Percentiles rank a stretch among this genome's conserved stretches.
phyloP scores from a whole-genome alignment of 1,140 invertebrate species.

The Scaptomyza pallida region DNA sequence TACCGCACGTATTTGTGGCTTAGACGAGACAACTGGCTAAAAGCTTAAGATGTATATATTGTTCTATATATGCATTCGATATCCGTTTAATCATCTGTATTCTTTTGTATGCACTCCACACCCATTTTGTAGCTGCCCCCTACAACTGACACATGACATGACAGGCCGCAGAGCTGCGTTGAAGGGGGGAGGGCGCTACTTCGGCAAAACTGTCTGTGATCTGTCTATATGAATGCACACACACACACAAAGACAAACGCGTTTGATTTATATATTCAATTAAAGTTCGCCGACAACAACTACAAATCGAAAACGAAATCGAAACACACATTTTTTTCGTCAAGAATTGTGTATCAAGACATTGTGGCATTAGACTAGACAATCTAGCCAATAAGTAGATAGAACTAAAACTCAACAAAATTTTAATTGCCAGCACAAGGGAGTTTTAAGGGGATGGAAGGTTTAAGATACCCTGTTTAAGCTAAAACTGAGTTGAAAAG shows the following conservation, averaged over 20 bases:
- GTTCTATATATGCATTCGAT: slow-evolving; percentile 6
- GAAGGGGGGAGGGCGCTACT: slow-evolving; percentile 1
- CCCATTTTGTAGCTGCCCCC: slow-evolving; percentile 59
- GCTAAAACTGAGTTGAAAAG: too few relatives aligned
- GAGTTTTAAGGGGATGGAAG: neutral
- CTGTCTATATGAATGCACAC: slow-evolving; percentile 71
- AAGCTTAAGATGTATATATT: neutral
- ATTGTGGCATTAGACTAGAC: slow-evolving; percentile 25
- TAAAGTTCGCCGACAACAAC: slow-evolving; percentile 51
- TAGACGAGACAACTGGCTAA: too few relatives aligned
- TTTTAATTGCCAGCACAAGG: slow-evolving; percentile 34
- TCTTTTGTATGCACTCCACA: slow-evolving; percentile 35
- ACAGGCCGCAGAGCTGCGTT: slow-evolving; percentile 30
- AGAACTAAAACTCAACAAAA: slow-evolving; percentile 17
- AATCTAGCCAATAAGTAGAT: slow-evolving; percentile 22
- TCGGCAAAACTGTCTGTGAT: slow-evolving; percentile 50
- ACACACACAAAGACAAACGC: slow-evolving; percentile 54
- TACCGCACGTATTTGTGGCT: slow-evolving; percentile 12
- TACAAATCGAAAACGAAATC: slow-evolving; percentile 15
- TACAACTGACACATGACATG: slow-evolving; percentile 78
- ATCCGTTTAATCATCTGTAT: neutral
- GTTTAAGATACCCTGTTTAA: neutral
- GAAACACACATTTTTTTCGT: too few relatives aligned
- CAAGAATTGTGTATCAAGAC: neutral
- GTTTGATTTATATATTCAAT: slow-evolving; percentile 77